Percentiles rank a stretch among this genome's conserved stretches.
phyloP scores from a whole-genome alignment of 2,113 vertebrate genomes.

The Taxidea taxus region DNA sequence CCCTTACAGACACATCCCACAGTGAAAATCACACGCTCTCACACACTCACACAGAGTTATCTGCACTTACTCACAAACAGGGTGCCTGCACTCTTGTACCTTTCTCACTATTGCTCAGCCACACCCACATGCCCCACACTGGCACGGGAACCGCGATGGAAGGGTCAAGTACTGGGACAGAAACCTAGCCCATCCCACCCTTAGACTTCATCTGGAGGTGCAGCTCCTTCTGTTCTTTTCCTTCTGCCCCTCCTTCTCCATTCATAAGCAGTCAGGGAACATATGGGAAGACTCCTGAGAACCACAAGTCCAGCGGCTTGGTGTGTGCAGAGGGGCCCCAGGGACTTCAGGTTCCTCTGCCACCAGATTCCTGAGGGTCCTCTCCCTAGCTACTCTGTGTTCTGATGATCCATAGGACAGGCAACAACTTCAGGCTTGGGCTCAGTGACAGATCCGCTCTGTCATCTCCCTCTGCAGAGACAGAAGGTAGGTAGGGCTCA shows the following conservation, averaged over 20 bases:
- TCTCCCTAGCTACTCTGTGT: neutral
- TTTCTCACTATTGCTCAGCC: slow-evolving; percentile 15
- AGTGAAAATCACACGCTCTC: neutral
- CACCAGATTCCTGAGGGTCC: neutral
- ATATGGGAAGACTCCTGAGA: neutral
- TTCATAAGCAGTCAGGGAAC: neutral
- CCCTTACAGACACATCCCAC: neutral
- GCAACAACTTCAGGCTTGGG: slow-evolving; percentile 25
- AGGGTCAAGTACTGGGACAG: slow-evolving; percentile 13
- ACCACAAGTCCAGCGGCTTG: slow-evolving; percentile 23
- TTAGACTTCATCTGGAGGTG: neutral
- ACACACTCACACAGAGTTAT: neutral
- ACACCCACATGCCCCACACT: neutral
- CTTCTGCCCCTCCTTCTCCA: neutral
- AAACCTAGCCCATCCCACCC: neutral
- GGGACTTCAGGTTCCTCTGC: slow-evolving; percentile 14
- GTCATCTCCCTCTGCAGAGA: slow-evolving; percentile 93
- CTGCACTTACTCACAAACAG: neutral
- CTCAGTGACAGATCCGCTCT: slow-evolving; percentile 91
- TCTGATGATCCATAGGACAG: slow-evolving; percentile 16
- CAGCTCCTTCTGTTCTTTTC: neutral
- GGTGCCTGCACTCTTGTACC: neutral
- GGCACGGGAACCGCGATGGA: neutral
- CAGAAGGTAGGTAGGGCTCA: slow-evolving; percentile 26
- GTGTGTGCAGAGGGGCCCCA: neutral